These are phyloP conservation scores for Nomada flava DNA, from an alignment of 2,888 invertebrate genomes.

Conservation along the genomic window DNA sequence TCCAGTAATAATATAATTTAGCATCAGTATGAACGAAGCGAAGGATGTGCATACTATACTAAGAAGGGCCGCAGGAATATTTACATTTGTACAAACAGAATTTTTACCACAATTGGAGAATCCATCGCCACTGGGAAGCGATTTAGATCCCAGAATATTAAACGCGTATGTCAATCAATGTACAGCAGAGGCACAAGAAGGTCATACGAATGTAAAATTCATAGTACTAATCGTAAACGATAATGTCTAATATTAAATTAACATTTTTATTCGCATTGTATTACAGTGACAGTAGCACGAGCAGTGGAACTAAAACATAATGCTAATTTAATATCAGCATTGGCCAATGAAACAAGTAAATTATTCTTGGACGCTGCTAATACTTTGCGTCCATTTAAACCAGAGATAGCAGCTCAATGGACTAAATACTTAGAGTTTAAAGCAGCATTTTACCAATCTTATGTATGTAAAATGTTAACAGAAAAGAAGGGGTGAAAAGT, in stretches of 20 bases:
- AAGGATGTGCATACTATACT: constrained; percentile 87
- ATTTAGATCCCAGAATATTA: constrained; percentile 86
- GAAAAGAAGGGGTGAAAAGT: background rate
- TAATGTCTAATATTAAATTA: background rate
- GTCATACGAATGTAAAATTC: constrained; percentile 57
- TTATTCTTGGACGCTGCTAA: constrained; percentile 86
- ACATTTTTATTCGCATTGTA: constrained; percentile 23
- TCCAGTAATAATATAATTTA: constrained; percentile 60
- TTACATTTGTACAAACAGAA: constrained; percentile 86
- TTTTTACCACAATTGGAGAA: constrained; percentile 80
- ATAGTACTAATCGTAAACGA: background rate
- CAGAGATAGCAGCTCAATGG: constrained; percentile 86
- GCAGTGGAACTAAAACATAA: constrained; percentile 88
- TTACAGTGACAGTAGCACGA: constrained; percentile 86
- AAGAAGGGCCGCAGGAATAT: constrained; percentile 87
- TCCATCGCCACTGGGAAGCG: constrained; percentile 84
- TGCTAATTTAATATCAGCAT: constrained; percentile 86
- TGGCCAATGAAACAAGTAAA: constrained; percentile 87
- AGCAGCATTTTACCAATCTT: constrained; percentile 86
- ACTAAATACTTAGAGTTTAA: constrained; percentile 87
- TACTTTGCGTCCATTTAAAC: constrained; percentile 85
- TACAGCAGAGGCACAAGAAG: constrained; percentile 89
- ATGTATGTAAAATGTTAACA: constrained; percentile 83
- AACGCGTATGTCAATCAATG: constrained; percentile 87
- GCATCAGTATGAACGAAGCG: constrained; percentile 86